Percentiles rank a stretch among this genome's conserved stretches.
phyloP scores from a whole-genome alignment of 2,797 vertebrate genomes.

The Furcifer pardalis region DNA sequence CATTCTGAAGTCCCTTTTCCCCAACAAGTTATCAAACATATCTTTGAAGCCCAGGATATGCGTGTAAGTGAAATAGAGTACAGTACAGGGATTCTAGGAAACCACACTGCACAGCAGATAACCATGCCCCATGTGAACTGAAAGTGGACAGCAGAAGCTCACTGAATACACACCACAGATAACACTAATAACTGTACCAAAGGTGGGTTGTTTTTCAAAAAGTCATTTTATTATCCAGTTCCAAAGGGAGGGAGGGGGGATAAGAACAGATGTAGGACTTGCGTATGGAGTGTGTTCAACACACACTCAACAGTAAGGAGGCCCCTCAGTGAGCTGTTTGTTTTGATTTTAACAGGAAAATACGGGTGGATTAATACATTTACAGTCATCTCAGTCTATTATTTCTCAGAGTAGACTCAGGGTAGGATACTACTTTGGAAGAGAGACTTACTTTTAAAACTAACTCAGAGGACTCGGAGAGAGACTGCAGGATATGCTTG shows the following conservation, averaged over 20 bases:
- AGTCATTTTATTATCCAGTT: conserved; percentile 15
- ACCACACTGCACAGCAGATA: background rate
- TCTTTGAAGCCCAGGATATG: background rate
- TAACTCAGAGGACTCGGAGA: no score
- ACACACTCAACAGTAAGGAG: background rate
- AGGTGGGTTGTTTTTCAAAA: background rate
- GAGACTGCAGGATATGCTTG: background rate
- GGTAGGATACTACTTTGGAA: background rate
- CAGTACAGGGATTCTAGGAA: background rate
- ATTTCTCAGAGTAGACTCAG: background rate
- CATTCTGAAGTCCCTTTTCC: background rate
- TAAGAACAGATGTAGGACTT: background rate
- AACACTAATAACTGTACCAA: background rate
- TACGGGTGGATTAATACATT: background rate
- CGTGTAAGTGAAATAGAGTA: background rate
- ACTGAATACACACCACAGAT: background rate
- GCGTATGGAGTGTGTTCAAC: background rate
- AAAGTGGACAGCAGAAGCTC: background rate
- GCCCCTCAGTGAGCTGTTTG: background rate
- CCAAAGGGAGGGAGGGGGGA: background rate
- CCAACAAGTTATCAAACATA: background rate
- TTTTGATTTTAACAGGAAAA: conserved; percentile 1
- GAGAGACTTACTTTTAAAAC: no score
- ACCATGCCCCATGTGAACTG: background rate
- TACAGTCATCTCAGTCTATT: background rate